Conservation (phyloP, 1,140 invertebrate species). For the Drosophila parabipectinata region DNA sequence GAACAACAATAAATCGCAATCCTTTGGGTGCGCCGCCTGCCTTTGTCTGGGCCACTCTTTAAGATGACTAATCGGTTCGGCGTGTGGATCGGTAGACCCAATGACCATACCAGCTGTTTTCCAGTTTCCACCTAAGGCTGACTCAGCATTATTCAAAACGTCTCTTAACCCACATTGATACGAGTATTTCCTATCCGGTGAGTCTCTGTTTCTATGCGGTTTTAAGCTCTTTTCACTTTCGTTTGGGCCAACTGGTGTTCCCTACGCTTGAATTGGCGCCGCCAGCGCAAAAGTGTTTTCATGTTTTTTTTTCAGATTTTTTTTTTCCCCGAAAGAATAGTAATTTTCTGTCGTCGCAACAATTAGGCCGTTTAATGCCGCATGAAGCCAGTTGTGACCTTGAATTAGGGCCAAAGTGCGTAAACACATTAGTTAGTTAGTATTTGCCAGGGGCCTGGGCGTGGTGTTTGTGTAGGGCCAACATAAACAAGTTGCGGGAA, state of each 20-base stretch:
- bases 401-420: conserved; percentile 47
- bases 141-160: conserved; percentile 48
- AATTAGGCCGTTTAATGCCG: conserved; percentile 69
- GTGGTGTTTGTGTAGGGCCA: conserved; percentile 5
- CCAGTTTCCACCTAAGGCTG: conserved; percentile 18
- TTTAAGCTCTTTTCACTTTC: conserved; percentile 73
- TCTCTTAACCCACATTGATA: conserved; percentile 22
- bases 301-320: conserved; percentile 29
- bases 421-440: conserved; percentile 5
- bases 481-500: conserved; percentile 2
- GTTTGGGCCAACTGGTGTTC: conserved; percentile 38
- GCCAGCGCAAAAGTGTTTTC: conserved; percentile 62
- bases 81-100: background rate
- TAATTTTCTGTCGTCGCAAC: conserved; percentile 29
- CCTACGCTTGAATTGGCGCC: conserved; percentile 54
- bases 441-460: background rate
- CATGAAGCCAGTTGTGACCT: conserved; percentile 59
- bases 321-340: conserved; percentile 2
- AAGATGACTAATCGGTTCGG: conserved; percentile 56
- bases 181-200: background rate
- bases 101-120: conserved; percentile 50
- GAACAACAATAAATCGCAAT: conserved; percentile 42
- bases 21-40: conserved; percentile 26
- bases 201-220: conserved; percentile 44
- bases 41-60: conserved; percentile 32